These are phyloP conservation scores for Aurelia aurita DNA, from an alignment of 30 jellyfish, hydroid and myxozoan species.

Conservation along the genomic window DNA sequence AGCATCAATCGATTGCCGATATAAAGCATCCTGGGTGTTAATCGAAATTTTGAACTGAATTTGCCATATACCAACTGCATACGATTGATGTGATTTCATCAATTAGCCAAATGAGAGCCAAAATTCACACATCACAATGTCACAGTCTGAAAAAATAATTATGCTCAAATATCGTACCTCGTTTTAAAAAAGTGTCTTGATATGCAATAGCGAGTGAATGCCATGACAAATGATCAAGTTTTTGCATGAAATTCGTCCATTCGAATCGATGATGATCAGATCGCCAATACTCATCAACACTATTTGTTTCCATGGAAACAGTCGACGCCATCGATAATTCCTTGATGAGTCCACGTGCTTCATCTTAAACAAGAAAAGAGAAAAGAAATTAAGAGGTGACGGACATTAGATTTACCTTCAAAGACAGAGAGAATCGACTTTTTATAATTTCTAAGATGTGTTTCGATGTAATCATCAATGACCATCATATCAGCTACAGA, in stretches of 20 bases:
- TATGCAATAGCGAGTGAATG: conserved; percentile 64
- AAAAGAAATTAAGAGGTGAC: not conserved
- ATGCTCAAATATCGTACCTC: not conserved
- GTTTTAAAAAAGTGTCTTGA: conserved; percentile 59
- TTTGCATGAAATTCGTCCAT: conserved; percentile 67
- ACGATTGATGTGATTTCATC: no score
- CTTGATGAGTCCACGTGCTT: not conserved
- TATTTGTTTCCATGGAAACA: conserved; percentile 3
- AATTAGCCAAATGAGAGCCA: no score
- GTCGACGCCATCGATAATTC: not conserved
- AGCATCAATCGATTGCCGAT: no score
- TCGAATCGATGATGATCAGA: conserved; percentile 79
- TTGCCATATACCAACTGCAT: no score
- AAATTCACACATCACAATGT: no score
- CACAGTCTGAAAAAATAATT: no score
- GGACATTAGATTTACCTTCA: not conserved
- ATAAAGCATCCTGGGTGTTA: no score
- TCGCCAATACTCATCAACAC: conserved; percentile 56
- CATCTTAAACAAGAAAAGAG: not conserved
- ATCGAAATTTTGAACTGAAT: no score
- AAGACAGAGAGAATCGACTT: no score
- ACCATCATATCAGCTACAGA: no score
- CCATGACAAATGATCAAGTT: conserved; percentile 64
- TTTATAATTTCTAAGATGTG: no score
- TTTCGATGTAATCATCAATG: no score